Base-by-base conservation (phyloP, 1,140 invertebrate species). In the Orius laevigatus region DNA sequence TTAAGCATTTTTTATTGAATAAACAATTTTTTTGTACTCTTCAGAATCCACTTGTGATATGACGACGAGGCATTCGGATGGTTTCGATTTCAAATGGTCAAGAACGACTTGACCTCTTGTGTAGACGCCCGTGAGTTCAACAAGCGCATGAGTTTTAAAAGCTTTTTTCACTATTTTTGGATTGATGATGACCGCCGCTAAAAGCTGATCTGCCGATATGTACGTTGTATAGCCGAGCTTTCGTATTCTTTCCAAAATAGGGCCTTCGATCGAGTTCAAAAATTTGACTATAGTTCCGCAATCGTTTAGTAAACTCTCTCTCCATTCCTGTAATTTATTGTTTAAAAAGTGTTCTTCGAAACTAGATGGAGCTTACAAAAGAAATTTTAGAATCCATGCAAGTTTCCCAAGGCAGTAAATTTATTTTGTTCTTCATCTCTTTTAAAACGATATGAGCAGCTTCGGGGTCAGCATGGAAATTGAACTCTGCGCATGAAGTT, bases 381-480 rank as follows among this genome's bases (percentile, higher is more conserved):
- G 55, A 40, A 18, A 54, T 41, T 9, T 49, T 19, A 14, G 48
- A 19, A 19, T 36, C 25, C 33, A 48, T 25, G 48, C 56, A 52
- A 45, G 52, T 55, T 49, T 55, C 78, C 77, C 76, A 81, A 4
- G 78, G 74, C 5, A 79, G 57, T 25, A 81, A 61, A 52, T 63
- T 68, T 2, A 79, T 64, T n/a, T 71, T 75, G 51, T 71, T 73
- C 43, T 54, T 56, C 3, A 66, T 62, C 46, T 62, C 68, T 8
- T 65, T 62, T 1, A 87, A 60, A 10, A 83, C 72, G 33, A 84
- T 76, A 58, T 75, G 67, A 0, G 78, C 83, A 19, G 82, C 80
- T 66, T 88, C 83, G 0, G 84, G 81, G 65, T 88, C 84, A 14
- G 62, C 61, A 46, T 71, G 70, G 58, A 89, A 89, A 65, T 89